A percentile compares a stretch with the other conserved stretches of the same genome.
These are phyloP conservation scores for Mimachlamys varia DNA, from an alignment of 2,888 invertebrate species.

Conservation along the genomic window DNA sequence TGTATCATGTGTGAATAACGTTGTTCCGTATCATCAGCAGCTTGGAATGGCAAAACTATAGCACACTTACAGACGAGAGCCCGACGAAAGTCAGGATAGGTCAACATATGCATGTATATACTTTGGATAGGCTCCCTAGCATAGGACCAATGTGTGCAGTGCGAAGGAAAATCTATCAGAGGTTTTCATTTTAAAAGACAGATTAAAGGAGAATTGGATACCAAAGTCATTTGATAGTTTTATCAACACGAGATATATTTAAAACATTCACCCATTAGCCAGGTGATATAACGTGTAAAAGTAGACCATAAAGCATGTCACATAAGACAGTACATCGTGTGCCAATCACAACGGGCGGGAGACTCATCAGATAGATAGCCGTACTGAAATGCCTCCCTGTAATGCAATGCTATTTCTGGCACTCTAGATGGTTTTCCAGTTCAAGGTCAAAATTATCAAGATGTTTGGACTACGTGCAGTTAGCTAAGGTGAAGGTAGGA, in stretches of 20 bases:
- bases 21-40: not conserved
- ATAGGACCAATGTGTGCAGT: not conserved
- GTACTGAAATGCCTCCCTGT: not conserved
- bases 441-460: slow-evolving; percentile 15
- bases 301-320: not conserved
- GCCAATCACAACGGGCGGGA: not conserved
- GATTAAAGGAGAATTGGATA: not conserved
- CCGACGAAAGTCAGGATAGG: not conserved
- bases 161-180: not conserved
- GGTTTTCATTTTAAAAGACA: not conserved
- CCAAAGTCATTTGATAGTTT: not conserved
- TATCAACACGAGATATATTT: not conserved
- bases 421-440: not conserved
- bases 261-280: not conserved
- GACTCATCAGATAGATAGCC: not conserved
- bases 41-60: not conserved
- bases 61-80: not conserved
- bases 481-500: not conserved
- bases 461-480: slow-evolving; percentile 14
- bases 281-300: not conserved
- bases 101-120: not conserved
- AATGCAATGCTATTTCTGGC: slow-evolving; percentile 7
- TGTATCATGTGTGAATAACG: not conserved
- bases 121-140: not conserved
- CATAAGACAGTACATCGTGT: not conserved